phyloP scores from a whole-genome alignment of 1,140 invertebrate species.

The Apis dorsata region DNA sequence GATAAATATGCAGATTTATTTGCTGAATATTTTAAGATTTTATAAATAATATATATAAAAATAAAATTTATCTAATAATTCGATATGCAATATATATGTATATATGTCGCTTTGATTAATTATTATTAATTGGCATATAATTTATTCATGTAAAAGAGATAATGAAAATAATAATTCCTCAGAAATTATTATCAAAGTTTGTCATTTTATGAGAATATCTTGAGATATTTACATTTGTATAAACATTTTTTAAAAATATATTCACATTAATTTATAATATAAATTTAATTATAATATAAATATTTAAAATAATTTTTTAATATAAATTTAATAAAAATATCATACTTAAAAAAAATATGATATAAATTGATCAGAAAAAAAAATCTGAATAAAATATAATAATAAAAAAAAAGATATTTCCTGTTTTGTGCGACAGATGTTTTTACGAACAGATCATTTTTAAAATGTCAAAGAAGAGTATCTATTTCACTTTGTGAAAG shows the following conservation, averaged over 20 bases:
- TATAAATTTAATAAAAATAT: not conserved
- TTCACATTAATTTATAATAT: too few species aligned
- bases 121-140: not conserved
- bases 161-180: not conserved
- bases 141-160: not conserved
- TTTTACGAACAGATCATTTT: conserved; percentile 2
- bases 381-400: not conserved
- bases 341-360: too few species aligned
- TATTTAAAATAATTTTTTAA: not conserved
- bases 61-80: not conserved
- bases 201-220: too few species aligned
- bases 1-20: not conserved
- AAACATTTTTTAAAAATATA: too few species aligned
- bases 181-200: not conserved
- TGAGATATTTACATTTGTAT: too few species aligned
- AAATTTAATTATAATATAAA: too few species aligned
- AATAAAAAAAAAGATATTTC: not conserved
- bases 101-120: too few species aligned
- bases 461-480: not conserved
- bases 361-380: not conserved
- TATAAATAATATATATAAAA: not conserved
- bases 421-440: conserved; percentile 7
- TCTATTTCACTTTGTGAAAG: not conserved
- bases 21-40: not conserved
- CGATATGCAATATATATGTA: not conserved